phyloP scores from a whole-genome alignment of 2,888 invertebrate species.

The Caenorhabditis sulstoni region DNA sequence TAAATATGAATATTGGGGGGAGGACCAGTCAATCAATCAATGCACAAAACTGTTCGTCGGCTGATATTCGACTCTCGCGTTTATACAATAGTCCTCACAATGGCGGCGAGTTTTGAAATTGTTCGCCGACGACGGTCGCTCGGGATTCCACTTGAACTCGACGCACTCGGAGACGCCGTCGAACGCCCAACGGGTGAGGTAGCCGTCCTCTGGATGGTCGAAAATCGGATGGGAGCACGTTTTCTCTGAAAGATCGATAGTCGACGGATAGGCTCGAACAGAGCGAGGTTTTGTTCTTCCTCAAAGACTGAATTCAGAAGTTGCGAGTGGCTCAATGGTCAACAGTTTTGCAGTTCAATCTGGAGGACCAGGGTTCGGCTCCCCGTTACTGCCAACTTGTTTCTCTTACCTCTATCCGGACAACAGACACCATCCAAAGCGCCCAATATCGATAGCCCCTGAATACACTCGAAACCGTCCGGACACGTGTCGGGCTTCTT shows the following conservation, averaged over 20 bases:
- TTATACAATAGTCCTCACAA: constrained; percentile 72
- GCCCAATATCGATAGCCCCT: constrained; percentile 70
- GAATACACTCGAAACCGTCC: constrained; percentile 74
- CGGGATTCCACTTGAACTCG: constrained; percentile 75
- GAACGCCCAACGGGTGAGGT: constrained; percentile 72
- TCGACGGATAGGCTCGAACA: too few species aligned
- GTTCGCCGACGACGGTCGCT: constrained; percentile 70
- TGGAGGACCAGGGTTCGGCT: neutral
- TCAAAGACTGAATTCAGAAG: too few species aligned
- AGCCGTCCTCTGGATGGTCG: constrained; percentile 71
- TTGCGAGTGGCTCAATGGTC: too few species aligned
- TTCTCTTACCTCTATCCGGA: constrained; percentile 59
- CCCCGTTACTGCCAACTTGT: neutral
- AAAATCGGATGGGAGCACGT: constrained; percentile 69
- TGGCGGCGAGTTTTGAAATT: constrained; percentile 72
- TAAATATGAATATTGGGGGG: constrained; percentile 7
- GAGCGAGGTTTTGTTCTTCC: too few species aligned
- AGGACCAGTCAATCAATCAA: neutral
- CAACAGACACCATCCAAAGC: constrained; percentile 75
- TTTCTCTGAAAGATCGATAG: constrained; percentile 59
- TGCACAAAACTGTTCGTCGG: constrained; percentile 25
- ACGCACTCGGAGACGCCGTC: constrained; percentile 68
- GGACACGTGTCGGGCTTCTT: constrained; percentile 63
- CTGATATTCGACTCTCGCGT: constrained; percentile 21
- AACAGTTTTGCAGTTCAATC: too few species aligned